phyloP scores from a whole-genome alignment of 2,888 invertebrate genomes.

The Actias luna region DNA sequence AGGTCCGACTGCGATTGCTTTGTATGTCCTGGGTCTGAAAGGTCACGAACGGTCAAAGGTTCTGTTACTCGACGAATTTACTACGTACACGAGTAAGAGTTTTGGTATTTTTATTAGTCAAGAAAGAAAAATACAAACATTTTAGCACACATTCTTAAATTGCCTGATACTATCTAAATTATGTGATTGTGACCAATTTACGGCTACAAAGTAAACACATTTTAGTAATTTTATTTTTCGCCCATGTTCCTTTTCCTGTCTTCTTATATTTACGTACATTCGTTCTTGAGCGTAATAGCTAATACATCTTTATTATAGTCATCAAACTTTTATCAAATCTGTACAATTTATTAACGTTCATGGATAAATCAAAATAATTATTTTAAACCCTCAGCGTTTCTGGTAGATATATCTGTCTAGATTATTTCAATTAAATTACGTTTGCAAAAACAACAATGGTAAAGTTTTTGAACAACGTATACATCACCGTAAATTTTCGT shows the following conservation, averaged over 20 bases:
- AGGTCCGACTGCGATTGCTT: constrained; percentile 1
- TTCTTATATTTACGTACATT: background rate
- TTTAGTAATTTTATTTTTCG: background rate
- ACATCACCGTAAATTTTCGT: no score
- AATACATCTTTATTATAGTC: background rate
- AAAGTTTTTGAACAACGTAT: no score
- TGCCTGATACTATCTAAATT: background rate
- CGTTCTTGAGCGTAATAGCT: background rate
- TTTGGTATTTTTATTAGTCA: background rate
- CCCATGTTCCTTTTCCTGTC: background rate
- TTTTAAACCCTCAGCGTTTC: background rate
- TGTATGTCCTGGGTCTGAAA: background rate
- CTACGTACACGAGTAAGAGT: background rate
- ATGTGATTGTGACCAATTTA: background rate
- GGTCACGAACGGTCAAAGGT: constrained; percentile 2
- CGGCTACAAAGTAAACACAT: background rate
- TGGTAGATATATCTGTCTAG: background rate
- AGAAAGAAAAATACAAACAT: background rate
- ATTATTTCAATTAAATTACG: background rate
- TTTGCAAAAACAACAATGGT: background rate
- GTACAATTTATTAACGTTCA: background rate
- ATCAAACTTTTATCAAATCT: background rate
- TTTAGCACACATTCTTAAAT: background rate
- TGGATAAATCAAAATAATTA: background rate
- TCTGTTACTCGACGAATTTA: background rate